Conservation (phyloP, 2,113 vertebrate genomes). For the Dolichotis patagonum region DNA sequence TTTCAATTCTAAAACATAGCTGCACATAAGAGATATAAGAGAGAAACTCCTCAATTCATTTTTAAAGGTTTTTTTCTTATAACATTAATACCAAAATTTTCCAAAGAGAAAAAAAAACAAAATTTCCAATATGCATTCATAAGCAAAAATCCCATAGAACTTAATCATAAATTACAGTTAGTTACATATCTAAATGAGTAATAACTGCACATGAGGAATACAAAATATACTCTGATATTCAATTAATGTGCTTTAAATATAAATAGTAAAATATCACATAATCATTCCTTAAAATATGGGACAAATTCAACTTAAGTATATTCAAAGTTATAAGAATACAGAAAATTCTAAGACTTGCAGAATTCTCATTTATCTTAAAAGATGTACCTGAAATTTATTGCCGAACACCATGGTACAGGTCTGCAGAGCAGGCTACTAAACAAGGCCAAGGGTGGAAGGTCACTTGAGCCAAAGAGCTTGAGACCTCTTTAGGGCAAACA, state of each 20-base stretch:
- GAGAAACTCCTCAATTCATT: no score
- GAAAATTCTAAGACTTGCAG: background rate
- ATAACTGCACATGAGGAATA: background rate
- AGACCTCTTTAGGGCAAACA: background rate
- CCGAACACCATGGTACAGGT: accelerated
- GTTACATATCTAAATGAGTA: background rate
- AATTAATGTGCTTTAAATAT: background rate
- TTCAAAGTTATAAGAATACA: background rate
- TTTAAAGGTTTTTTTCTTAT: no score
- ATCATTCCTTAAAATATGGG: background rate
- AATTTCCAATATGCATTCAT: background rate
- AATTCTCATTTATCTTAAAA: background rate
- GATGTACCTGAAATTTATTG: background rate
- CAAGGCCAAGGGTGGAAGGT: background rate
- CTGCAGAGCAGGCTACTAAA: background rate
- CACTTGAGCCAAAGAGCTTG: background rate
- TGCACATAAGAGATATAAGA: background rate
- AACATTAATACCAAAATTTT: background rate
- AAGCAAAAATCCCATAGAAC: background rate
- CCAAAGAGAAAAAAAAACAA: background rate
- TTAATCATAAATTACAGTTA: background rate
- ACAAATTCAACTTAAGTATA: background rate
- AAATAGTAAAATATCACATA: background rate
- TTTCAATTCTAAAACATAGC: background rate
- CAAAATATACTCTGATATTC: background rate